Conservation (phyloP, 2,888 invertebrate species). For the Conistra vaccinii region DNA sequence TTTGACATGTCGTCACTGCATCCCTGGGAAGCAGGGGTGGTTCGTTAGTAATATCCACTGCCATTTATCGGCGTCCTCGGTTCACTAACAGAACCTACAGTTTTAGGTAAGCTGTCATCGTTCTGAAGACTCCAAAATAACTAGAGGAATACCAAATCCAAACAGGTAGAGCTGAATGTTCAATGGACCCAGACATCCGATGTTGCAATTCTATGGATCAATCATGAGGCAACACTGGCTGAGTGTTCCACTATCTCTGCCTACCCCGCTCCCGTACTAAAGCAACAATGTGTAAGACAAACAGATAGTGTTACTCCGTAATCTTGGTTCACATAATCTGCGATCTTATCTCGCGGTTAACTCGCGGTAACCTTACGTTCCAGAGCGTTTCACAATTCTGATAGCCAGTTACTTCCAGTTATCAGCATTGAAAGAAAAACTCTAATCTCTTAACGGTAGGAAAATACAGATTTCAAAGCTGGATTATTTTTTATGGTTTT, state of each 20-base stretch:
- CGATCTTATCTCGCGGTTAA: conserved; percentile 76
- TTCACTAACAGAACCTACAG: background rate
- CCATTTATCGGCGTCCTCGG: background rate
- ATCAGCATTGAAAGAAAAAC: conserved; percentile 50
- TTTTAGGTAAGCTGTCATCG: background rate
- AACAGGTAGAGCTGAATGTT: background rate
- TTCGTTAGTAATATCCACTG: background rate
- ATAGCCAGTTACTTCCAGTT: conserved; percentile 52
- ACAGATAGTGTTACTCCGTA: conserved; percentile 54
- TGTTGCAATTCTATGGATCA: background rate
- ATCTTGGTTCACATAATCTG: conserved; percentile 72
- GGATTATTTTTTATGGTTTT: conserved; percentile 2
- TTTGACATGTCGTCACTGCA: too few species aligned
- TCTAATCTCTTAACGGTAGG: conserved; percentile 40
- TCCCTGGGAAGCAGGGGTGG: too few species aligned
- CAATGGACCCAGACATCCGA: background rate
- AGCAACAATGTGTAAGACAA: conserved; percentile 48
- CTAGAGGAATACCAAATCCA: background rate
- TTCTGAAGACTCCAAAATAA: background rate
- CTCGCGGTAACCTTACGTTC: conserved; percentile 73
- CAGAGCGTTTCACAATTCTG: conserved; percentile 71
- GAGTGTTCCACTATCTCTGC: background rate
- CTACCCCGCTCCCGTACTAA: conserved; percentile 1
- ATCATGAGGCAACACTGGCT: background rate
- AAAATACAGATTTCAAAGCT: conserved; percentile 19